phyloP scores from a whole-genome alignment of 2,888 invertebrate species.

The Eupeodes latifasciatus region DNA sequence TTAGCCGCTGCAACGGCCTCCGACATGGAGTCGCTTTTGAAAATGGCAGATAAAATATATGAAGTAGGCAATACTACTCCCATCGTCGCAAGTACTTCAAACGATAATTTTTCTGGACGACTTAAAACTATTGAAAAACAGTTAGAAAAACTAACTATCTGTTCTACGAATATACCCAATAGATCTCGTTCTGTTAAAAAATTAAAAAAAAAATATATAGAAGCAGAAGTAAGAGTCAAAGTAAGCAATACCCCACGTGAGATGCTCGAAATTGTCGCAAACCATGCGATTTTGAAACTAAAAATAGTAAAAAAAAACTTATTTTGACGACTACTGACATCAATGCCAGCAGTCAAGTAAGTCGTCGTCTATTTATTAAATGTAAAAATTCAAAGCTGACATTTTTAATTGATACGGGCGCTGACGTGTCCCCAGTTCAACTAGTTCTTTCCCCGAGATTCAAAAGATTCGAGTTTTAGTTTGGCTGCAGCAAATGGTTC shows the following conservation, averaged over 20 bases:
- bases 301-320: not conserved
- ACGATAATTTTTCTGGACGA: too few species aligned
- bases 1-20: not conserved
- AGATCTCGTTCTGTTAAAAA: too few species aligned
- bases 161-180: too few species aligned
- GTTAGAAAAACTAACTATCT: not conserved
- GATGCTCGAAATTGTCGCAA: not conserved
- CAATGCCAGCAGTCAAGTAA: too few species aligned
- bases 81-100: not conserved
- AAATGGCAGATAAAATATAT: too few species aligned
- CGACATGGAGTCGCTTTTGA: not conserved
- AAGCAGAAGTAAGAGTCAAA: too few species aligned
- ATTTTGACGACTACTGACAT: too few species aligned
- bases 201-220: too few species aligned
- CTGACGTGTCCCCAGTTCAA: not conserved
- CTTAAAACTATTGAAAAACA: not conserved
- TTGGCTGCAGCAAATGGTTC: not conserved
- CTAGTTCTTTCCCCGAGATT: not conserved
- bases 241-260: not conserved
- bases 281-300: not conserved
- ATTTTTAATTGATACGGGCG: not conserved
- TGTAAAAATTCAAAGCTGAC: not conserved
- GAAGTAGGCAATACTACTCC: not conserved
- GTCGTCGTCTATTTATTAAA: too few species aligned
- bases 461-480: not conserved